Evolutionary conservation across 2,888 invertebrate genomes (phyloP), one percentile per base, ranked within the genome.

Genomic region (Sturmia bella): DNA sequence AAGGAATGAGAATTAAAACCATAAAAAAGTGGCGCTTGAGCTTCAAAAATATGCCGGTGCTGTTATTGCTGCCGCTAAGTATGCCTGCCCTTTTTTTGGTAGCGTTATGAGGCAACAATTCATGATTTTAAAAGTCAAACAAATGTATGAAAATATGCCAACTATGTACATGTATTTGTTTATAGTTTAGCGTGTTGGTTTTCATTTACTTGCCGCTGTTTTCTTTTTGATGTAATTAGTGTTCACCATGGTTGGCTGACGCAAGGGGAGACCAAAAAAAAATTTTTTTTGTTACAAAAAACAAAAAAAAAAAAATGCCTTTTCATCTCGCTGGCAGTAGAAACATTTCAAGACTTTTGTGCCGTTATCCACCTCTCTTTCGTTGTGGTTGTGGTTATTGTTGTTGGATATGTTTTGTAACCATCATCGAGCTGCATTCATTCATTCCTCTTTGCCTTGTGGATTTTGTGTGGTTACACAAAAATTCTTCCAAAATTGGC

Each of bases 91-190:
- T 17, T 9, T 21, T 69, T 63, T 27, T 66, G 48, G 54, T 37
- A 12, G 39, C 41, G 27, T 52, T 52, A 63, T 63, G 72, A 61
- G 27, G 24, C 45, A 59, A 59, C 59, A 72, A 21, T 13, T 41
- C n/a, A 70, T 24, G 59, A 48, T 72, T 61, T 50, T 1, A 48
- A 57, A 64, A 59, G n/a, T 21, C 11, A 6, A 21, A 59, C 41
- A 52, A 72, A 41, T 11, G 13, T 43, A 52, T 63, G 27, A 45
- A 57, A 76, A 68, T 56, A 81, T 81, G 24, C 56, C 68, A 81
- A 81, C 50, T 81, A 81, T n/a, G n/a, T n/a, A n/a, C n/a, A n/a
- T n/a, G n/a, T n/a, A n/a, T 81, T 81, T 81, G 76, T 76, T 81
- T 76, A 81, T 76, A 50, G 68, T 76, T 81, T 76, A 63, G 76